Evolutionary conservation across 2,888 invertebrate genomes (phyloP).

Genomic region (Drosophila austrosaltans): DNA sequence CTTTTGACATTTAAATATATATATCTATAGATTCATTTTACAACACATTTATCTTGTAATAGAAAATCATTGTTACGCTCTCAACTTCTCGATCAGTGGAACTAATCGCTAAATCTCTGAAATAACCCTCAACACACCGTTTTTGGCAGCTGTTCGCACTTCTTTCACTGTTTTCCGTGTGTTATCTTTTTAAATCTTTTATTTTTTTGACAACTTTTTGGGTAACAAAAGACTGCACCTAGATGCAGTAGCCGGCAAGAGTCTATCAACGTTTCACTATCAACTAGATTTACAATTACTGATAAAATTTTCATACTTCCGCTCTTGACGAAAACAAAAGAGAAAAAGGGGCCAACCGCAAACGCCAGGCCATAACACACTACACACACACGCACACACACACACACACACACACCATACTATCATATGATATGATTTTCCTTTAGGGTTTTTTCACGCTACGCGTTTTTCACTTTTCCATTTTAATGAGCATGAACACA

Average conservation of each 20-base stretch:
- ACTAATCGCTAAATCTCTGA: constrained; percentile 35
- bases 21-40: constrained; percentile 29
- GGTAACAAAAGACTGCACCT: constrained; percentile 50
- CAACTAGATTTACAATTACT: constrained; percentile 15
- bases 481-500: constrained; percentile 62
- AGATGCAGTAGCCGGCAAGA: constrained; percentile 37
- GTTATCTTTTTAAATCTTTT: constrained; percentile 35
- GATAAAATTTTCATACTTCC: constrained; percentile 22
- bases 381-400: constrained; percentile 3
- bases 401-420: background rate
- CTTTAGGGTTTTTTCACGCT: constrained; percentile 24
- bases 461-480: constrained; percentile 35
- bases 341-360: constrained; percentile 19
- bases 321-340: constrained; percentile 3
- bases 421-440: constrained; percentile 5
- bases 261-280: constrained; percentile 19
- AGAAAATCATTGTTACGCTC: constrained; percentile 13
- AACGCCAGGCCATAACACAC: constrained; percentile 15
- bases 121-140: constrained; percentile 32
- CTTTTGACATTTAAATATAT: constrained; percentile 41
- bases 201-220: constrained; percentile 9
- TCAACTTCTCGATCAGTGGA: constrained; percentile 1
- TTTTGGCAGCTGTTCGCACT: constrained; percentile 64
- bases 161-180: constrained; percentile 30
- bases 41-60: constrained; percentile 48